phyloP scores from a whole-genome alignment of 2,797 vertebrate genomes.

The Sebastes iracundus region DNA sequence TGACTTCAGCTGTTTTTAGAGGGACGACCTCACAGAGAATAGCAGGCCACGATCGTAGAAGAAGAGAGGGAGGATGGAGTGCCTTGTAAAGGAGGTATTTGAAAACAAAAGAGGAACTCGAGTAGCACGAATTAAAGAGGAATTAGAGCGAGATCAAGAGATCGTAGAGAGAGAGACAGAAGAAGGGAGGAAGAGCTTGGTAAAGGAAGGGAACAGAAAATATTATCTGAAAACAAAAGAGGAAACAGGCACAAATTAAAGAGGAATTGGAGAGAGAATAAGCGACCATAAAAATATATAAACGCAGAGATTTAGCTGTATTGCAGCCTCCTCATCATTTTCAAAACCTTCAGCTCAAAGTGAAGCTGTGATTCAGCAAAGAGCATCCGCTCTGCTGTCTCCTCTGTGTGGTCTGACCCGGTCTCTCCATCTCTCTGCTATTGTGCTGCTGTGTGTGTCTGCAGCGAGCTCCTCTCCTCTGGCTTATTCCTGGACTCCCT shows the following conservation, averaged over 20 bases:
- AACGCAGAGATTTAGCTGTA: neutral
- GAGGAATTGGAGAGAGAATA: neutral
- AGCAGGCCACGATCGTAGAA: constrained; percentile 13
- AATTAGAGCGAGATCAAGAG: constrained; percentile 8
- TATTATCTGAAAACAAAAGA: constrained; percentile 1
- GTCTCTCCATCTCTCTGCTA: constrained; percentile 13
- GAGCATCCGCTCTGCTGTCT: constrained; percentile 8
- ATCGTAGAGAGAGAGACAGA: neutral
- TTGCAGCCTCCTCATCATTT: neutral
- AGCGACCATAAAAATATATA: neutral
- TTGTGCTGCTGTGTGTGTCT: constrained; percentile 26
- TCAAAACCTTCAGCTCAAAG: constrained; percentile 19
- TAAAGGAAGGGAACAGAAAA: neutral
- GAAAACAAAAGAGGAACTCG: constrained; percentile 16
- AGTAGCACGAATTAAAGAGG: constrained; percentile 21
- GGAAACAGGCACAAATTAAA: neutral
- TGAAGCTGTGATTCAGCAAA: constrained; percentile 42
- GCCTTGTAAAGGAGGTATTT: neutral
- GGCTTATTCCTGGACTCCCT: constrained; percentile 46
- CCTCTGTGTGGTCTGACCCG: constrained; percentile 4
- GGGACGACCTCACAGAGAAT: constrained; percentile 41
- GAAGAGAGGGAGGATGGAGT: neutral
- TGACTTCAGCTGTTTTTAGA: constrained; percentile 72
- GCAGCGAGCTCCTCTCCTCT: constrained; percentile 23
- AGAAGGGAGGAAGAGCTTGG: neutral